phyloP scores from a whole-genome alignment of 2,888 invertebrate genomes.

The Idaea dimidiata region DNA sequence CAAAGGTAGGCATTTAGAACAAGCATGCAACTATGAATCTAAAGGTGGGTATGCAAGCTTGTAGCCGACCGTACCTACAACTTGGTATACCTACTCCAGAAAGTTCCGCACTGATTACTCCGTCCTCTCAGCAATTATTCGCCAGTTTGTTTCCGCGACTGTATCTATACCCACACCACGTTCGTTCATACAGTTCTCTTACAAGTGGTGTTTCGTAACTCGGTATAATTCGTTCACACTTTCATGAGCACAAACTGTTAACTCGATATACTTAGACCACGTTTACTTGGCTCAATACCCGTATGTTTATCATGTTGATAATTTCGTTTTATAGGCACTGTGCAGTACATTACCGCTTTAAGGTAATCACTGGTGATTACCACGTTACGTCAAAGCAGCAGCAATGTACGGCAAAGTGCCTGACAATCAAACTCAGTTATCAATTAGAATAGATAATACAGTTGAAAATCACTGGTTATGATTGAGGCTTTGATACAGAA shows the following conservation, averaged over 20 bases:
- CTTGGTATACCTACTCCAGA: not conserved
- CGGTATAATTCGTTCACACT: constrained; percentile 10
- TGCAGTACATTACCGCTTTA: too few species aligned
- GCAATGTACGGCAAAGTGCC: too few species aligned
- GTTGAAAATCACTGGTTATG: too few species aligned
- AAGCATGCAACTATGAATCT: too few species aligned
- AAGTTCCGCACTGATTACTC: not conserved
- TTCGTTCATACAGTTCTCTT: not conserved
- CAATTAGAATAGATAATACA: too few species aligned
- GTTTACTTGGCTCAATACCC: not conserved
- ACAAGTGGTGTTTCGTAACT: constrained; percentile 3
- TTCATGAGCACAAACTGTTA: constrained; percentile 5
- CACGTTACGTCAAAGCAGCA: too few species aligned
- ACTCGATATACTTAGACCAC: not conserved
- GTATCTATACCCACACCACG: not conserved
- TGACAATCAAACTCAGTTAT: too few species aligned
- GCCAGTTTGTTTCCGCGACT: constrained; percentile 1
- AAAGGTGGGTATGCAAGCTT: too few species aligned
- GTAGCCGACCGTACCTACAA: not conserved
- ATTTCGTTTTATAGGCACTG: too few species aligned
- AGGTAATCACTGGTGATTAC: too few species aligned
- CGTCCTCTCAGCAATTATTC: not conserved
- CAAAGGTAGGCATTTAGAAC: too few species aligned
- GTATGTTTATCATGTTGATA: not conserved
- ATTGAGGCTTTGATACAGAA: too few species aligned